A percentile compares a stretch with the other conserved stretches of the same genome.
phyloP scores from a whole-genome alignment of 2,888 invertebrate genomes.

The Ochlodes sylvanus region DNA sequence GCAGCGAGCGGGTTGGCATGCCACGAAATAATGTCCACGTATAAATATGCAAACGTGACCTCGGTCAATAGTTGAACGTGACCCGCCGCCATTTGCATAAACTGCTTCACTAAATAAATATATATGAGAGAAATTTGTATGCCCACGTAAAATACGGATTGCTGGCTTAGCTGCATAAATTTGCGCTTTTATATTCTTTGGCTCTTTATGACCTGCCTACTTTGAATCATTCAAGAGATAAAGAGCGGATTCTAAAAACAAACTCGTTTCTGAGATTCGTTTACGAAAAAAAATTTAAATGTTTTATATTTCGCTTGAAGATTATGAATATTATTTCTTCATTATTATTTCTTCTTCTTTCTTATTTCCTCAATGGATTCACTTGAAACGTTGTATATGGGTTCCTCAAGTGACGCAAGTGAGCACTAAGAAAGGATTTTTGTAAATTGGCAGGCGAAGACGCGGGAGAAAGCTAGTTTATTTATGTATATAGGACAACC shows the following conservation, averaged over 20 bases:
- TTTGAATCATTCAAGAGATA: conserved; percentile 1
- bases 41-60: conserved; percentile 35
- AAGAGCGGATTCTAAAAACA: conserved; percentile 3
- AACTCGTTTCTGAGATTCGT: not conserved
- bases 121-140: conserved; percentile 30
- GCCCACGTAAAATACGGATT: conserved; percentile 23
- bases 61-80: conserved; percentile 30
- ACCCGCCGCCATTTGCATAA: conserved; percentile 26
- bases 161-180: conserved; percentile 11
- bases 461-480: too few relatives aligned
- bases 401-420: too few relatives aligned
- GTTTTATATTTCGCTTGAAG: not conserved
- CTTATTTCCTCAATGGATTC: too few relatives aligned
- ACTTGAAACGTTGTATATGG: too few relatives aligned
- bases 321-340: too few relatives aligned
- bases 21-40: conserved; percentile 33
- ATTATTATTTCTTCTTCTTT: too few relatives aligned
- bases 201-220: conserved; percentile 14
- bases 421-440: too few relatives aligned
- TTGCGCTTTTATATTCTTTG: conserved; percentile 20
- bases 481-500: too few relatives aligned
- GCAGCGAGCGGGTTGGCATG: not conserved
- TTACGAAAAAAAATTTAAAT: not conserved
- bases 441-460: too few relatives aligned
- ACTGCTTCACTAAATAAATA: conserved; percentile 32